These are phyloP conservation scores for Pammene aurita DNA, from an alignment of 2,888 invertebrate genomes.

Conservation along the genomic window DNA sequence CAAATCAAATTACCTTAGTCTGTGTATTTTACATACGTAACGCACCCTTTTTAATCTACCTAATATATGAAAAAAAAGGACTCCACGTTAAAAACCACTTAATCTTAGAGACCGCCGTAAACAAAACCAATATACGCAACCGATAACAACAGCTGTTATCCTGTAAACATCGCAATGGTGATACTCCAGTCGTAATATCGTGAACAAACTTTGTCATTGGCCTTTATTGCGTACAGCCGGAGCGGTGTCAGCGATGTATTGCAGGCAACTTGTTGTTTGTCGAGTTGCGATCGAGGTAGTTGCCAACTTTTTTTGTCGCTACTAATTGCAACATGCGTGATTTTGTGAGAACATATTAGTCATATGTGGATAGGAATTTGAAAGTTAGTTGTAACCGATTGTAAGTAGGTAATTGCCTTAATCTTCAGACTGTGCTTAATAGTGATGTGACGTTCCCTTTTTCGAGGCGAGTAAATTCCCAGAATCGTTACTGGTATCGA, in stretches of 20 bases:
- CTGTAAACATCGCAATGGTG: constrained; percentile 51
- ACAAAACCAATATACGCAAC: constrained; percentile 42
- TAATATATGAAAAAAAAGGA: not conserved
- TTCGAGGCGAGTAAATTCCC: too few relatives aligned
- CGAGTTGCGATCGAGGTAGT: constrained; percentile 29
- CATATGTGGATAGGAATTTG: not conserved
- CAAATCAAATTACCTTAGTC: too few relatives aligned
- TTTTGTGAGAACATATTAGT: not conserved
- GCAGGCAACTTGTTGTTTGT: constrained; percentile 36
- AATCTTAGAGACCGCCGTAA: constrained; percentile 20
- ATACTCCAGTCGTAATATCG: constrained; percentile 49
- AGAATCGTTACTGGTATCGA: too few relatives aligned
- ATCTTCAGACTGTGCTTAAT: too few relatives aligned
- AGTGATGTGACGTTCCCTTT: too few relatives aligned
- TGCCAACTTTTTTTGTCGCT: constrained; percentile 1
- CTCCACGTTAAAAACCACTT: constrained; percentile 23
- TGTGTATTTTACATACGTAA: too few relatives aligned
- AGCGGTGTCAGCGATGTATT: constrained; percentile 42
- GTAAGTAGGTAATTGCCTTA: too few relatives aligned
- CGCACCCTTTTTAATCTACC: too few relatives aligned
- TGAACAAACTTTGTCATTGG: constrained; percentile 51
- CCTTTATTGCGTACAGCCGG: constrained; percentile 49
- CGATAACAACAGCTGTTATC: constrained; percentile 45
- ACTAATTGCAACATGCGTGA: not conserved
- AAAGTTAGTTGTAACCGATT: not conserved